These are phyloP conservation scores for Sebastiscus tertius DNA, from an alignment of 2,797 vertebrate genomes.

Conservation along the genomic window DNA sequence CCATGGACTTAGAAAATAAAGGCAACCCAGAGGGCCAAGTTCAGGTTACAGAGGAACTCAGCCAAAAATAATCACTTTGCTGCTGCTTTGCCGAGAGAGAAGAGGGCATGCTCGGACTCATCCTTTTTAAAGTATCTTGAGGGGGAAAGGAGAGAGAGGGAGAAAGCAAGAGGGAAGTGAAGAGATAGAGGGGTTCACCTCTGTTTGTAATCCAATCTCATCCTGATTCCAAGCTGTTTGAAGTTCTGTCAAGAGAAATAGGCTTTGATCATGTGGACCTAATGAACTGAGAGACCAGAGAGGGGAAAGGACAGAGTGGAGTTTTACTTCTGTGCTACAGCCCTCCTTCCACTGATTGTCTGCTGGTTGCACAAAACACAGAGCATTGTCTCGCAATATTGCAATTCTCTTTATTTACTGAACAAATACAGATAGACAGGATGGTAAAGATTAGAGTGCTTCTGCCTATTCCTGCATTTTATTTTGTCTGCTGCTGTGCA, in stretches of 20 bases:
- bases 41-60: slow-evolving; percentile 51
- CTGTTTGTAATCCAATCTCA: slow-evolving; percentile 79
- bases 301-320: slow-evolving; percentile 30
- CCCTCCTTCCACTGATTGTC: slow-evolving; percentile 20
- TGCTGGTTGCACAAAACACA: slow-evolving; percentile 7
- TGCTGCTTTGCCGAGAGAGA: slow-evolving; percentile 36
- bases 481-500: neutral
- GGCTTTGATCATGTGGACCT: slow-evolving; percentile 84
- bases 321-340: slow-evolving; percentile 24
- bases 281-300: slow-evolving; percentile 77
- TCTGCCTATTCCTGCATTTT: neutral
- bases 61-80: slow-evolving; percentile 69
- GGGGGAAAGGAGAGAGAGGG: slow-evolving; percentile 11
- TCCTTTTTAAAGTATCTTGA: slow-evolving; percentile 62
- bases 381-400: neutral
- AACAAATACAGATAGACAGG: neutral
- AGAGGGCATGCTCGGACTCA: slow-evolving; percentile 54
- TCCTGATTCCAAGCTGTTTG: slow-evolving; percentile 83
- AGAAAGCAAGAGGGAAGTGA: slow-evolving; percentile 21
- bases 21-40: slow-evolving; percentile 45
- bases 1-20: slow-evolving; percentile 46
- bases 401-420: neutral
- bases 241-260: slow-evolving; percentile 81
- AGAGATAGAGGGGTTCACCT: slow-evolving; percentile 60
- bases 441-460: neutral